Conservation (phyloP, 2,797 vertebrate genomes). For the Luscinia luscinia region DNA sequence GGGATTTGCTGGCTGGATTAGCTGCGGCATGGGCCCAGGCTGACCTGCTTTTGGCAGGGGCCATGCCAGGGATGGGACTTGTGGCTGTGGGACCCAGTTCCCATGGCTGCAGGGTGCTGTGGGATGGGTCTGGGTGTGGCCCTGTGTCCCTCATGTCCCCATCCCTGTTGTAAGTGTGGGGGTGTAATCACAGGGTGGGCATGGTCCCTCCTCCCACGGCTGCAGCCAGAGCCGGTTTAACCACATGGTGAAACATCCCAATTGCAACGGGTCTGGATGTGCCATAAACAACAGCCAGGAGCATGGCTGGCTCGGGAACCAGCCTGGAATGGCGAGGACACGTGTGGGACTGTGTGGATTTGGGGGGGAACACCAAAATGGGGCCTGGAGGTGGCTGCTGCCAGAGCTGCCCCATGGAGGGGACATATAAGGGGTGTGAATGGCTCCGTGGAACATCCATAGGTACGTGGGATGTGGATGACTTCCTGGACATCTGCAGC, state of each 20-base stretch:
- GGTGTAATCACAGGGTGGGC: neutral
- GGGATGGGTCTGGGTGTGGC: neutral
- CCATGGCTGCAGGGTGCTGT: neutral
- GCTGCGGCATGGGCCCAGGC: rapidly evolving
- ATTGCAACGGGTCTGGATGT: neutral
- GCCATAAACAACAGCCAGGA: neutral
- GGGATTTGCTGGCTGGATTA: slow-evolving; percentile 21
- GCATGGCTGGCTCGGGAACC: rapidly evolving
- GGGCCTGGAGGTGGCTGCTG: neutral
- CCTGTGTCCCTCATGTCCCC: rapidly evolving
- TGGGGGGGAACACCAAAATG: rapidly evolving
- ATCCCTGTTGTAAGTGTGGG: neutral
- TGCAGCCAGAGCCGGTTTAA: neutral
- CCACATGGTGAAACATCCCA: neutral
- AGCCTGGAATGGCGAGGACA: rapidly evolving
- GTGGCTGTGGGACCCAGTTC: rapidly evolving
- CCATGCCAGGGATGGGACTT: rapidly evolving
- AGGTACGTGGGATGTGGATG: neutral
- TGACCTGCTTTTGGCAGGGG: neutral
- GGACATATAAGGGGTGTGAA: rapidly evolving
- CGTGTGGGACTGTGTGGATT: rapidly evolving
- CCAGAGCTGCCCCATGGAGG: rapidly evolving
- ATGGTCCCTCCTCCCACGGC: neutral
- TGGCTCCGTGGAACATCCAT: rapidly evolving
- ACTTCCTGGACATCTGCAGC: neutral